Evolutionary conservation across 2,888 invertebrate species (phyloP).

Genomic region (Scaptomyza flava): DNA sequence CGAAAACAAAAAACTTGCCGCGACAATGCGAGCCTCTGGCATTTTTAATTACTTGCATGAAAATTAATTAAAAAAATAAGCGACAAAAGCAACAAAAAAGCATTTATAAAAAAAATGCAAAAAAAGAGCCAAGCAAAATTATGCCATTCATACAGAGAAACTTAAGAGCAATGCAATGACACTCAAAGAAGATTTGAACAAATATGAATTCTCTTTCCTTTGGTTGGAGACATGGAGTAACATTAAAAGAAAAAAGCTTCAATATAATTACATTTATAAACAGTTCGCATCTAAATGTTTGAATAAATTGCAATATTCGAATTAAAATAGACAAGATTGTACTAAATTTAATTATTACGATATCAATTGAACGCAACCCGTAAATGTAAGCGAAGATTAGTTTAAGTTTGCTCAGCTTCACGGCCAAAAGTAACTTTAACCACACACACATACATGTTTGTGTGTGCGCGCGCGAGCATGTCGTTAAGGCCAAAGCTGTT

Average conservation of each 20-base stretch:
- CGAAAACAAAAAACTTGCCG: constrained; percentile 34
- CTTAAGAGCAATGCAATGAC: constrained; percentile 14
- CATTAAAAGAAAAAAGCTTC: too few relatives aligned
- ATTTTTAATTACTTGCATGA: constrained; percentile 73
- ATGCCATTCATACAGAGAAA: constrained; percentile 10
- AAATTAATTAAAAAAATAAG: constrained; percentile 65
- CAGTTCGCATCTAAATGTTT: too few relatives aligned
- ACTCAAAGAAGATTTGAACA: constrained; percentile 8
- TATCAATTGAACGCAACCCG: constrained; percentile 64
- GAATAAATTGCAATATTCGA: background rate
- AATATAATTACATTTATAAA: too few relatives aligned
- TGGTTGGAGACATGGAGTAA: too few relatives aligned
- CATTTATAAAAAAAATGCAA: background rate
- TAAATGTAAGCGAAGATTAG: constrained; percentile 23
- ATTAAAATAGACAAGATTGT: background rate
- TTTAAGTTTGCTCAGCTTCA: constrained; percentile 42
- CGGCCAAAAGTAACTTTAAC: constrained; percentile 47
- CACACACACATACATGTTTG: constrained; percentile 13
- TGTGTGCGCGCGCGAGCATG: constrained; percentile 15
- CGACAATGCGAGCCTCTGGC: constrained; percentile 70
- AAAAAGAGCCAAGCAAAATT: constrained; percentile 11
- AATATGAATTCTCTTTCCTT: background rate
- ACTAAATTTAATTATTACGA: constrained; percentile 56
- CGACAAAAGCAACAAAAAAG: constrained; percentile 21
- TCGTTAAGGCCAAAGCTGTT: constrained; percentile 67